Evolutionary conservation across 2,888 invertebrate genomes (phyloP).

Genomic region (Diarsia dahlii): DNA sequence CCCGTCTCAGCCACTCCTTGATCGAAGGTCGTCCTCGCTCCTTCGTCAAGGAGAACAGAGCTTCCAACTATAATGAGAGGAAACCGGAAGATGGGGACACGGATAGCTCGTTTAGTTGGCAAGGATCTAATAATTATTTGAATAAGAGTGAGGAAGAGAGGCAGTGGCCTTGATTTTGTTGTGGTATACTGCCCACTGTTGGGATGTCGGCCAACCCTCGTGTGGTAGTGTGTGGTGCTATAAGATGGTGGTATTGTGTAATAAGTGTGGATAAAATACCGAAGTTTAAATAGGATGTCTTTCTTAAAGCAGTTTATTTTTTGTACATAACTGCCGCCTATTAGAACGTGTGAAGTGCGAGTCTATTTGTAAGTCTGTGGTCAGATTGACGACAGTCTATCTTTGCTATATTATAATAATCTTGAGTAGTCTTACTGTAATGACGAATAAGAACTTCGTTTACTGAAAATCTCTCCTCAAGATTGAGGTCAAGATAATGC

Average conservation of each 20-base stretch:
- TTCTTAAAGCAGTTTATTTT: background rate
- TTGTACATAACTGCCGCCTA: background rate
- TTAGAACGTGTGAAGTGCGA: background rate
- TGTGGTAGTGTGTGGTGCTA: conserved; percentile 7
- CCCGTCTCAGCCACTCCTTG: conserved; percentile 77
- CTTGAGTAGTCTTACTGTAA: background rate
- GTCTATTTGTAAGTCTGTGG: background rate
- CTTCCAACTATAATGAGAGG: conserved; percentile 72
- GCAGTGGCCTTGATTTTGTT: conserved; percentile 56
- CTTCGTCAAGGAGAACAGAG: conserved; percentile 69
- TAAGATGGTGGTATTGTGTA: background rate
- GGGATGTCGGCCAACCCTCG: background rate
- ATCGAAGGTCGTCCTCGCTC: conserved; percentile 74
- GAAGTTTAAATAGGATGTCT: background rate
- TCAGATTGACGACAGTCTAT: background rate
- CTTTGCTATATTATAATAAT: background rate
- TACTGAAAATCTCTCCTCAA: background rate
- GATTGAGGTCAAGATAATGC: too few species aligned
- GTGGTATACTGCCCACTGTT: background rate
- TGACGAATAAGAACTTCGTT: background rate
- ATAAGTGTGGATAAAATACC: background rate
- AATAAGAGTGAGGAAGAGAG: conserved; percentile 67
- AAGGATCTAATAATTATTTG: conserved; percentile 78
- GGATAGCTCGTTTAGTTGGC: conserved; percentile 88
- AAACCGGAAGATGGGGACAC: conserved; percentile 83